Base-by-base conservation (phyloP, 2,888 invertebrate genomes). In the Branchellion lobata region DNA sequence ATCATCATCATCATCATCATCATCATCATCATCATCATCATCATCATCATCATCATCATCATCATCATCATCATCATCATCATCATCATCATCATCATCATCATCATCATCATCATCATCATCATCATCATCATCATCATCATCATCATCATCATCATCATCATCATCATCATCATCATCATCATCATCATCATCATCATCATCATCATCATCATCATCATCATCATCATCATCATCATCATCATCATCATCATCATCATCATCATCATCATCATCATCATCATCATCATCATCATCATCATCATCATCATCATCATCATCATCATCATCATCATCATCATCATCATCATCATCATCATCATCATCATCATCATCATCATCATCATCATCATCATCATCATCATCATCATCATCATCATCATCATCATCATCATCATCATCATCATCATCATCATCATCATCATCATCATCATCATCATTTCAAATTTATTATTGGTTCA, bases 11-110 rank as follows among this genome's bases (percentile, higher is more conserved):
- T 78, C 71, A 75, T 78, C 78, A 75, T 78, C 78, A 75, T 78
- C 78, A 75, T 75, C 78, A 78, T 78, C 78, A 78, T 75, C 40
- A 68, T 78, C 78, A 78, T 78, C 78, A 75, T 75, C 72, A 78
- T 47, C 74, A 74, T 78, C 78, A 78, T 75, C 78, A 78, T 74
- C 78, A 75, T 75, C 71, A 78, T 71, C 69, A 72, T 71, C 78
- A 72, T 75, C 47, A 34, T 75, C 51, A 77, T 51, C 74, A 47
- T 75, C 74, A 77, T 79, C 51, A 1, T 75, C 36, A 8, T 34
- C 0, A 14, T 34, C 2, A 31, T 72, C 36, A 27, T 33, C 24
- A 33, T 74, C 18, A 31, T 68, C 68, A 75, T 71, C 33, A 74
- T 51, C 24, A 77, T 34, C 33, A 69, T 69, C 33, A 31, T 69